Evolutionary conservation across 2,113 vertebrate genomes (phyloP).

Genomic region (Protobothrops mucrosquamatus): DNA sequence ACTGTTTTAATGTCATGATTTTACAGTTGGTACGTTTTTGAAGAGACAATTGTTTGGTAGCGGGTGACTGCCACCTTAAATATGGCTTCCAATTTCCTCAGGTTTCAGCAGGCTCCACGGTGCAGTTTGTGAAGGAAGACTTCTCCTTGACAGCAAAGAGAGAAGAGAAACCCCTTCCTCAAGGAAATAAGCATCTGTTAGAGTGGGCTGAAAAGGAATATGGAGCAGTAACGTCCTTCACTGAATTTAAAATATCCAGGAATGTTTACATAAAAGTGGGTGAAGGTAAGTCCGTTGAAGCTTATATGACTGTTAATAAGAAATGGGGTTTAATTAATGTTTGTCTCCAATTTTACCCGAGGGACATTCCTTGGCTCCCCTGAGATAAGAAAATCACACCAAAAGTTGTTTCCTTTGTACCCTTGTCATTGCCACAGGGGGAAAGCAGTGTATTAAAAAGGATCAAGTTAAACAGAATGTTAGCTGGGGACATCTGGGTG

Average conservation of each 20-base stretch:
- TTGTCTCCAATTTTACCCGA: not conserved
- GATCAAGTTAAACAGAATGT: not conserved
- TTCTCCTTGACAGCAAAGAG: constrained; percentile 77
- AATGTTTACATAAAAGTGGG: constrained; percentile 97
- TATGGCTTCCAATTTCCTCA: constrained; percentile 62
- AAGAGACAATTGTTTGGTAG: not conserved
- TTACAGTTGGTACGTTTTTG: not conserved
- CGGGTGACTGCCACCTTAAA: constrained; percentile 27
- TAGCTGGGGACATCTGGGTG: too few species aligned
- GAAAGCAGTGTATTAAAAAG: not conserved
- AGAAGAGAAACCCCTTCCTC: constrained; percentile 76
- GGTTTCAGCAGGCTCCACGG: constrained; percentile 83
- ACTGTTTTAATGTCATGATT: constrained; percentile 24
- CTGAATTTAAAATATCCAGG: constrained; percentile 88
- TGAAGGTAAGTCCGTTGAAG: constrained; percentile 80
- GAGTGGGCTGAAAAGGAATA: constrained; percentile 87
- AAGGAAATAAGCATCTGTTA: constrained; percentile 86
- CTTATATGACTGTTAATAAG: not conserved
- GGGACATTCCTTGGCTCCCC: not conserved
- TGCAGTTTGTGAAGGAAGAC: constrained; percentile 80
- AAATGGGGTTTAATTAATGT: not conserved
- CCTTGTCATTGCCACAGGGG: not conserved
- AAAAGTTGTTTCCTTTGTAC: not conserved
- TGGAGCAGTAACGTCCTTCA: constrained; percentile 93
- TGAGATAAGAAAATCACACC: not conserved